Evolutionary conservation across 2,888 invertebrate species (phyloP).

Genomic region (Cartodere bifasciata): DNA sequence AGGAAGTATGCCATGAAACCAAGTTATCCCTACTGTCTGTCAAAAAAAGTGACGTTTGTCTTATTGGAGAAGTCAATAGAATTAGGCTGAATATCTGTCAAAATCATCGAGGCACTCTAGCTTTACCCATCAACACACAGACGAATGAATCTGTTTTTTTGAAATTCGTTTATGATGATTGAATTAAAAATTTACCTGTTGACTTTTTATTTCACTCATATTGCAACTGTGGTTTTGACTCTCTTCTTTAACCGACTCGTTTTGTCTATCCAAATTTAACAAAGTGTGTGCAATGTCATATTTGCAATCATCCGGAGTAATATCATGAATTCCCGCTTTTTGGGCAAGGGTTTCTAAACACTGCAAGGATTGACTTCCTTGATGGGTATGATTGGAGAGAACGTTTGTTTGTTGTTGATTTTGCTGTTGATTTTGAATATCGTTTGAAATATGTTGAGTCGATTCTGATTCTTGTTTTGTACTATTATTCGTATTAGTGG

Average conservation of each 20-base stretch:
- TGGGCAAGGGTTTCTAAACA: slow-evolving; percentile 60
- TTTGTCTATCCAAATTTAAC: slow-evolving; percentile 45
- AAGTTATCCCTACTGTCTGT: too few species aligned
- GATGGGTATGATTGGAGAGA: slow-evolving; percentile 14
- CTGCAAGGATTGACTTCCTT: slow-evolving; percentile 43
- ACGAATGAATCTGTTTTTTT: too few species aligned
- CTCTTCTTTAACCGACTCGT: slow-evolving; percentile 9
- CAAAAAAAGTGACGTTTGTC: too few species aligned
- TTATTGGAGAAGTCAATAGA: too few species aligned
- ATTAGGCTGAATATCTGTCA: too few species aligned
- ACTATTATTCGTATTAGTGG: slow-evolving; percentile 29
- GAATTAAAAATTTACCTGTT: too few species aligned
- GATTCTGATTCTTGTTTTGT: slow-evolving; percentile 25
- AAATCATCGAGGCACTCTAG: too few species aligned
- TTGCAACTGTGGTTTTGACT: slow-evolving; percentile 14
- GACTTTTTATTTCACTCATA: slow-evolving; percentile 32
- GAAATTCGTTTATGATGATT: too few species aligned
- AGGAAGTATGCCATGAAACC: too few species aligned
- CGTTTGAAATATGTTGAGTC: slow-evolving; percentile 26
- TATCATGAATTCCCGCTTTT: slow-evolving; percentile 49
- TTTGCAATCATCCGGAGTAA: slow-evolving; percentile 57
- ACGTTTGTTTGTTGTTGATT: slow-evolving; percentile 27
- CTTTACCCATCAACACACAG: too few species aligned
- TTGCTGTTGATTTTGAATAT: slow-evolving; percentile 27
- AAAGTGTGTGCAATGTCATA: slow-evolving; percentile 56